Evolutionary conservation across 1,140 invertebrate genomes (phyloP).

Genomic region (Drosophila obscura): DNA sequence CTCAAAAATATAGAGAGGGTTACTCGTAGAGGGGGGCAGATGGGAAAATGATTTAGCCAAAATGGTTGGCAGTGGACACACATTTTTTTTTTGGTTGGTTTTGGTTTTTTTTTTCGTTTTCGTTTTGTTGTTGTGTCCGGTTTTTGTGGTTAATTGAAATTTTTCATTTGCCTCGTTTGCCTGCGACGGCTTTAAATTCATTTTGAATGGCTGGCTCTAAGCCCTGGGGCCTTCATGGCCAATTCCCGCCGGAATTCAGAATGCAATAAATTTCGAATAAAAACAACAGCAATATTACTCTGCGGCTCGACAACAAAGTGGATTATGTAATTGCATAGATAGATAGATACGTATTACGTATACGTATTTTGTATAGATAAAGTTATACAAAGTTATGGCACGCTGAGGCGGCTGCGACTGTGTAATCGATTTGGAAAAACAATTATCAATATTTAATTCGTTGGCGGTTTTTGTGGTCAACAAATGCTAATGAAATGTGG

Average conservation of each 20-base stretch:
- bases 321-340: constrained; percentile 53
- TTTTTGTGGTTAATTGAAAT: constrained; percentile 67
- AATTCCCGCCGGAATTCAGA: constrained; percentile 39
- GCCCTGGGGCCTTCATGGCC: constrained; percentile 17
- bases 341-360: neutral
- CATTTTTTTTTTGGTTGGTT: constrained; percentile 16
- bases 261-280: constrained; percentile 53
- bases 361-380: constrained; percentile 30
- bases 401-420: neutral
- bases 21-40: neutral
- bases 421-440: constrained; percentile 56
- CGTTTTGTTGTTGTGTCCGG: constrained; percentile 19
- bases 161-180: constrained; percentile 43
- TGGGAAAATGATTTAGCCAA: constrained; percentile 51
- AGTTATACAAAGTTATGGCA: constrained; percentile 20
- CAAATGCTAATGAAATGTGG: constrained; percentile 70
- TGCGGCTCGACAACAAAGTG: constrained; percentile 35
- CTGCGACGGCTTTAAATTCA: constrained; percentile 51
- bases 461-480: constrained; percentile 54
- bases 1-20: constrained; percentile 58
- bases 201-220: constrained; percentile 51
- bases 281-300: constrained; percentile 11
- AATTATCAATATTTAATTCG: constrained; percentile 80
- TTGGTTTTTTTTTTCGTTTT: constrained; percentile 24
- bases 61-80: constrained; percentile 35